Conservation (phyloP, 2,888 invertebrate genomes). For the Hypolimnas misippus region DNA sequence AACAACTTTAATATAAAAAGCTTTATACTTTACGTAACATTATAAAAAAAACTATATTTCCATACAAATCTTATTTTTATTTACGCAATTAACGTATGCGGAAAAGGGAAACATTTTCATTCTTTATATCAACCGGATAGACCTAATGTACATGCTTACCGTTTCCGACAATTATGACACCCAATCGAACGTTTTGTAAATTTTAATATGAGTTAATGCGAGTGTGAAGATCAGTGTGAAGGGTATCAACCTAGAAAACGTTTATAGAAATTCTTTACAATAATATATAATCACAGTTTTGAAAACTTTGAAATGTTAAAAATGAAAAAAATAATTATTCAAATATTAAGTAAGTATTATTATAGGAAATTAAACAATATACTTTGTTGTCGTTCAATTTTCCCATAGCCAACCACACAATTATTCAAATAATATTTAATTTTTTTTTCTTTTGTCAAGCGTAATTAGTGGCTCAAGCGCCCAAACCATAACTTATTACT, state of each 20-base stretch:
- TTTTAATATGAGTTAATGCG: slow-evolving; percentile 5
- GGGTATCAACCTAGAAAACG: neutral
- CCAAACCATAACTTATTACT: too few species aligned
- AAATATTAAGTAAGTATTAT: too few species aligned
- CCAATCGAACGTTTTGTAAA: neutral
- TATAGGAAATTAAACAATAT: too few species aligned
- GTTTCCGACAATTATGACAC: slow-evolving; percentile 7
- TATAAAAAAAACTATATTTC: too few species aligned
- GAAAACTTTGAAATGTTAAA: neutral
- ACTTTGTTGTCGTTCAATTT: too few species aligned
- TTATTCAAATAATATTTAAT: too few species aligned
- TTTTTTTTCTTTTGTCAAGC: too few species aligned
- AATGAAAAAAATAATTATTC: neutral
- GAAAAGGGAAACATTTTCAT: slow-evolving; percentile 4
- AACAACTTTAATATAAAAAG: too few species aligned
- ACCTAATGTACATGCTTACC: neutral
- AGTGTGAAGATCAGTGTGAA: neutral
- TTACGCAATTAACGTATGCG: neutral
- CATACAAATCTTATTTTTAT: neutral
- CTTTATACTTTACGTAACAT: too few species aligned
- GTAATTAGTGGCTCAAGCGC: too few species aligned
- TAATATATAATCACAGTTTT: neutral
- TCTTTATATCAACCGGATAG: slow-evolving; percentile 3
- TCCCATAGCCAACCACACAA: too few species aligned
- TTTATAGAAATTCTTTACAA: neutral